phyloP scores from a whole-genome alignment of 2,113 vertebrate species.

The Embiotoca jacksoni region DNA sequence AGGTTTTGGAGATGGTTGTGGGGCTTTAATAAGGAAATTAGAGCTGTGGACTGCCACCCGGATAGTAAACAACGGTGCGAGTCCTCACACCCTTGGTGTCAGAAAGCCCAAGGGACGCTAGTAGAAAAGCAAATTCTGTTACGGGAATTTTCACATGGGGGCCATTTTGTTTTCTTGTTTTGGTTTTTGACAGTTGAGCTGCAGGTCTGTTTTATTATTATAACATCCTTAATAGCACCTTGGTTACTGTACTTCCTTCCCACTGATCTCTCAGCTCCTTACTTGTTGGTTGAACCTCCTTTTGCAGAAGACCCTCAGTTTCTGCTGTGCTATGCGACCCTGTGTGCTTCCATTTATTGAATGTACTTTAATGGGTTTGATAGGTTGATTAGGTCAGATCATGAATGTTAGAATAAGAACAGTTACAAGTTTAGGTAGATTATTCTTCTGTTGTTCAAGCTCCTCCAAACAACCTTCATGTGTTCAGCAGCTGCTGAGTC shows the following conservation, averaged over 20 bases:
- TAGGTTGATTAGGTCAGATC: neutral
- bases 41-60: constrained; percentile 83
- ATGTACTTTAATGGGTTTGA: neutral
- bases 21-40: constrained; percentile 91
- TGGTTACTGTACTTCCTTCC: constrained; percentile 42
- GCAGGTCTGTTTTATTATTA: constrained; percentile 43
- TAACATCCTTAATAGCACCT: constrained; percentile 61
- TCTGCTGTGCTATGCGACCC: neutral
- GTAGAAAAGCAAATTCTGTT: constrained; percentile 24
- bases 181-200: constrained; percentile 41
- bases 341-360: neutral
- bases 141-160: constrained; percentile 75
- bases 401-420: neutral
- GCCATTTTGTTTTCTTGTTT: constrained; percentile 53
- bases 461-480: constrained; percentile 10
- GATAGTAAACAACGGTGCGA: constrained; percentile 85
- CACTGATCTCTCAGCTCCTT: constrained; percentile 6
- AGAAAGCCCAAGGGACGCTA: constrained; percentile 36
- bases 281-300: too few species aligned
- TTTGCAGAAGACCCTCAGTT: too few species aligned
- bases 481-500: constrained; percentile 63
- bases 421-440: neutral
- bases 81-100: constrained; percentile 70
- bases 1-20: constrained; percentile 36
- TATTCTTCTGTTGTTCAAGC: constrained; percentile 3